These are phyloP conservation scores for Pseudopipra pipra DNA, from an alignment of 2,113 vertebrate species.

Conservation along the genomic window DNA sequence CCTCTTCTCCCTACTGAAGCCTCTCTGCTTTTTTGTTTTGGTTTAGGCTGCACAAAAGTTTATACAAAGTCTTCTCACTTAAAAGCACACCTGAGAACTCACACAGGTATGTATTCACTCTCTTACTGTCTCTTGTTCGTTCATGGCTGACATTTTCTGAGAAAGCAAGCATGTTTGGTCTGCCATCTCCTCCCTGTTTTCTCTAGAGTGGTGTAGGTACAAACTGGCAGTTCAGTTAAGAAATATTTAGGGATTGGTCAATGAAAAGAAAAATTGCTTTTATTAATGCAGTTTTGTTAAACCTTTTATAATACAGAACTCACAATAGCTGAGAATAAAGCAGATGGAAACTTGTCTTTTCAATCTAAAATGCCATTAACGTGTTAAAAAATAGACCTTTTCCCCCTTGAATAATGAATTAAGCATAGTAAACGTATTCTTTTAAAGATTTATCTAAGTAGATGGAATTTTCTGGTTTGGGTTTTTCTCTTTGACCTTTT, in stretches of 20 bases:
- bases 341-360: background rate
- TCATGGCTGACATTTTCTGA: conserved; percentile 48
- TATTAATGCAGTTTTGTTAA: background rate
- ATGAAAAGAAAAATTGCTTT: background rate
- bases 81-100: conserved; percentile 95
- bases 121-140: conserved; percentile 10
- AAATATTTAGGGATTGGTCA: conserved; percentile 5
- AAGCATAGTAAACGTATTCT: background rate
- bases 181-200: conserved; percentile 49
- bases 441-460: background rate
- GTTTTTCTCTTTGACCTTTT: background rate
- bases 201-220: conserved; percentile 28
- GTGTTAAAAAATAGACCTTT: background rate
- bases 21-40: conserved; percentile 44
- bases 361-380: background rate
- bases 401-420: accelerated
- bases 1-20: background rate
- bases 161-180: conserved; percentile 29
- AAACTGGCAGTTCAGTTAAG: conserved; percentile 5
- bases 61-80: conserved; percentile 98
- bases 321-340: background rate
- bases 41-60: conserved; percentile 93
- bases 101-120: conserved; percentile 85
- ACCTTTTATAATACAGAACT: background rate
- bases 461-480: background rate